These are phyloP conservation scores for Abramis brama DNA, from an alignment of 2,113 vertebrate genomes.

Conservation along the genomic window DNA sequence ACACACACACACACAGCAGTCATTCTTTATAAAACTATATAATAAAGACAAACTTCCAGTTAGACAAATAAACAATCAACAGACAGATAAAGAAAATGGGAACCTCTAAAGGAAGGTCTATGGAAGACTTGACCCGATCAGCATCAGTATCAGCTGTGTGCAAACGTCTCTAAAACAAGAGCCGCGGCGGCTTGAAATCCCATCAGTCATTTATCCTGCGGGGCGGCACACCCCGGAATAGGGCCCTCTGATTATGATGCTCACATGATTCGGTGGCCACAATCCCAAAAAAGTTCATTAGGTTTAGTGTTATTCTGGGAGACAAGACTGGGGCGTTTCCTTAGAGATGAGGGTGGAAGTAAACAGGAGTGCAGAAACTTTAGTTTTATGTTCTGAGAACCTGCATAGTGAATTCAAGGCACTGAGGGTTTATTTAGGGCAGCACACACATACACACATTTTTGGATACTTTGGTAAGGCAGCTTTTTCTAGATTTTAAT, in stretches of 20 bases:
- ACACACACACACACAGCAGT: conserved; percentile 44
- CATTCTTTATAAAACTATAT: conserved; percentile 42
- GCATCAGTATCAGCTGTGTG: neutral
- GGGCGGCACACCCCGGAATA: conserved; percentile 6
- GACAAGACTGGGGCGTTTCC: neutral
- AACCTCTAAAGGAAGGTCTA: conserved; percentile 22
- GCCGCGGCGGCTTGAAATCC: neutral
- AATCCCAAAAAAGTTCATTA: conserved; percentile 33
- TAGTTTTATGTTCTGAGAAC: conserved; percentile 34
- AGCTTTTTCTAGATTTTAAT: conserved; percentile 22
- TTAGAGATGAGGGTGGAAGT: conserved; percentile 8
- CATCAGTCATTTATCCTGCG: neutral
- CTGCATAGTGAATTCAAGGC: conserved; percentile 61
- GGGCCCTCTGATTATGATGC: conserved; percentile 30
- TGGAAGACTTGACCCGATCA: conserved; percentile 25
- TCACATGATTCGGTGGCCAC: conserved; percentile 21
- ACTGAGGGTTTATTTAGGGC: conserved; percentile 48
- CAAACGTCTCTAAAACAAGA: conserved; percentile 5
- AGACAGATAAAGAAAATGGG: conserved; percentile 11
- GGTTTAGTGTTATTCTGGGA: conserved; percentile 40
- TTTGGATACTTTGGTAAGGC: conserved; percentile 37
- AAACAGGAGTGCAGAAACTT: conserved; percentile 28
- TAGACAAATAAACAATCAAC: conserved; percentile 10
- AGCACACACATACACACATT: conserved; percentile 24
- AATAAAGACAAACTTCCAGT: conserved; percentile 41